phyloP scores from a whole-genome alignment of 2,113 vertebrate species.

The Callithrix jacchus region DNA sequence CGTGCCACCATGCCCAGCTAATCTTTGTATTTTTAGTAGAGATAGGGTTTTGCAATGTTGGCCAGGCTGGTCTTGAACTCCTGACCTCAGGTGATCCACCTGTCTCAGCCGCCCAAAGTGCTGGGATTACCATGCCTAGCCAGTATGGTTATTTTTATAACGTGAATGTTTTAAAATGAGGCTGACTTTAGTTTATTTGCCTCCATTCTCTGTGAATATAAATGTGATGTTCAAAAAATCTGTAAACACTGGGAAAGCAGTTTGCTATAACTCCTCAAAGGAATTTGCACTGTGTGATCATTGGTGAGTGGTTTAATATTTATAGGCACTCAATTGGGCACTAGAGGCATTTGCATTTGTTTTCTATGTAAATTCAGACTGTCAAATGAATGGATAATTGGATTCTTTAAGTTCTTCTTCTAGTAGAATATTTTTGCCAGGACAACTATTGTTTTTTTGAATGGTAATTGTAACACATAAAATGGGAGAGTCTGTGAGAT shows the following conservation, averaged over 20 bases:
- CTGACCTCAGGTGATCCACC: too few relatives aligned
- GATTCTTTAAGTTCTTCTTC: background rate
- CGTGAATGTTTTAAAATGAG: background rate
- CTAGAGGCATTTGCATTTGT: background rate
- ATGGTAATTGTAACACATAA: background rate
- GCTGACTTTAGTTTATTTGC: background rate
- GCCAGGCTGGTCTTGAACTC: too few relatives aligned
- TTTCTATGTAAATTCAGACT: background rate
- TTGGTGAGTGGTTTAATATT: background rate
- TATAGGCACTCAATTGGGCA: background rate
- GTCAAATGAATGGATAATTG: background rate
- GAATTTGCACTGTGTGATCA: background rate
- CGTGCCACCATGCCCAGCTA: too few relatives aligned
- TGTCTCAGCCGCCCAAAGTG: too few relatives aligned
- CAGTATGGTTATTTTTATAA: conserved; percentile 77
- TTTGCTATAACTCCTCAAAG: background rate
- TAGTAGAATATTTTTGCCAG: background rate
- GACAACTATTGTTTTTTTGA: background rate
- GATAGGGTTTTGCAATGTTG: too few relatives aligned
- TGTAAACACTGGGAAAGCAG: background rate
- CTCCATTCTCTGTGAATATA: background rate
- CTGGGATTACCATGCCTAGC: too few relatives aligned
- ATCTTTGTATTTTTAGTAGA: too few relatives aligned
- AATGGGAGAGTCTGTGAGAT: background rate
- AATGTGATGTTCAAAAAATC: background rate